These are phyloP conservation scores for Zaprionus africanus DNA, from an alignment of 1,140 invertebrate genomes.

Conservation along the genomic window DNA sequence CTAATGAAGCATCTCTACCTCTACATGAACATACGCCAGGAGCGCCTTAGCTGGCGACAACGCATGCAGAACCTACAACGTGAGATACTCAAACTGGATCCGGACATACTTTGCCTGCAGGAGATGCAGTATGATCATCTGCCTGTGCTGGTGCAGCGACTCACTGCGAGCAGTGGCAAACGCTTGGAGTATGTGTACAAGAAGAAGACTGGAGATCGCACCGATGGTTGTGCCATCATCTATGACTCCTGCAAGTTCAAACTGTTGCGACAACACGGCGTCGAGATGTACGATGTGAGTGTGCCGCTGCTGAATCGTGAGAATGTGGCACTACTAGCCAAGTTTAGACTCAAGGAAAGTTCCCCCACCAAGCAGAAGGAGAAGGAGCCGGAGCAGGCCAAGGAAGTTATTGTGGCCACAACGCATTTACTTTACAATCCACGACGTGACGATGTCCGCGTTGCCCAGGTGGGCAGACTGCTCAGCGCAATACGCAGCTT, in stretches of 20 bases:
- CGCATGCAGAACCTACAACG: slow-evolving; percentile 88
- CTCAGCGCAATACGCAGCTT: slow-evolving; percentile 93
- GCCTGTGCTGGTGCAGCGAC: slow-evolving; percentile 56
- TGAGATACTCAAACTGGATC: slow-evolving; percentile 89
- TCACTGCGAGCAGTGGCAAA: slow-evolving; percentile 42
- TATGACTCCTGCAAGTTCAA: slow-evolving; percentile 88
- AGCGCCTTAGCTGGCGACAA: slow-evolving; percentile 89
- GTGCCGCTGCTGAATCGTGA: slow-evolving; percentile 89
- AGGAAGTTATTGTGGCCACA: slow-evolving; percentile 91
- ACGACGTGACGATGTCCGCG: slow-evolving; percentile 92
- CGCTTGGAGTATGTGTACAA: slow-evolving; percentile 89
- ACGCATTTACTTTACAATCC: slow-evolving; percentile 98
- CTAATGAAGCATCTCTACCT: slow-evolving; percentile 90
- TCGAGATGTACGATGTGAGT: slow-evolving; percentile 86
- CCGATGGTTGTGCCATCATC: slow-evolving; percentile 94
- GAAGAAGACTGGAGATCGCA: slow-evolving; percentile 88
- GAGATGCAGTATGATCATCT: slow-evolving; percentile 93
- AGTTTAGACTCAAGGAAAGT: slow-evolving; percentile 86
- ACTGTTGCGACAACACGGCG: slow-evolving; percentile 86
- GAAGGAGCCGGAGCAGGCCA: slow-evolving; percentile 25
- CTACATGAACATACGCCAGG: slow-evolving; percentile 87
- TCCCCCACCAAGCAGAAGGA: slow-evolving; percentile 74
- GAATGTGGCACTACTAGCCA: slow-evolving; percentile 93
- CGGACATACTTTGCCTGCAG: slow-evolving; percentile 88
- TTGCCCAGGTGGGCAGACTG: slow-evolving; percentile 93